Evolutionary conservation across 2,888 invertebrate species (phyloP), one percentile per base, ranked within the genome.

Genomic region (Ptychoptera contaminata): DNA sequence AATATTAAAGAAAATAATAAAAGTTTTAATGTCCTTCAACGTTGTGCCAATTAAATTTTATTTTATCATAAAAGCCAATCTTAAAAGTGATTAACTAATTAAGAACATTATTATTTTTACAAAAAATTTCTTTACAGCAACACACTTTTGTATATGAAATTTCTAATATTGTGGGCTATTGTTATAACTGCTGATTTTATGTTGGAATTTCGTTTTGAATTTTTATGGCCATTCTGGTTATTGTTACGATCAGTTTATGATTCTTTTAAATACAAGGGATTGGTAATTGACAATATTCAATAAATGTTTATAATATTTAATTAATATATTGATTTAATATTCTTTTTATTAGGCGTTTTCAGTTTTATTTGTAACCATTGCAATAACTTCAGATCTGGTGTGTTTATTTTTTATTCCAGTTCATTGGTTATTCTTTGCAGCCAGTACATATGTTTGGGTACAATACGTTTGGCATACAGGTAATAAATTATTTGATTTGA

Each of bases 391-490:
- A 57, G 97, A 97, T 70, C 84, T 97, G 79, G 83, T 97, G 69
- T 97, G 94, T 74, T 93, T 90, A 72, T 88, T 97, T 72, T 93
- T 96, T 71, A 92, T 98, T 73, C 97, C 97, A 54, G 83, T 94
- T 56, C 90, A 94, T 67, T 93, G 93, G 84, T 76, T 94, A 63
- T 92, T 96, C 69, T 94, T 97, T 67, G 87, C 90, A 50, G 96
- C 96, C 58, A 93, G 93, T 70, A 94, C 94, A 59, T 97, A 96
- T 68, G 94, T 97, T 51, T 97, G 94, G 94, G 88, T 96, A 60
- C 94, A 96, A 68, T 93, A 91, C 67, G 88, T 94, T 52, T 96
- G 93, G 93, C 90, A 91, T 68, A 90, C 92, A 75, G 92, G 93
- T 85, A 70, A 52, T 34, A 35, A 40, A 7, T 23, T 37, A 2